These are phyloP conservation scores for Lissocephala sabroskyi DNA, from an alignment of 2,888 invertebrate species.

Conservation along the genomic window DNA sequence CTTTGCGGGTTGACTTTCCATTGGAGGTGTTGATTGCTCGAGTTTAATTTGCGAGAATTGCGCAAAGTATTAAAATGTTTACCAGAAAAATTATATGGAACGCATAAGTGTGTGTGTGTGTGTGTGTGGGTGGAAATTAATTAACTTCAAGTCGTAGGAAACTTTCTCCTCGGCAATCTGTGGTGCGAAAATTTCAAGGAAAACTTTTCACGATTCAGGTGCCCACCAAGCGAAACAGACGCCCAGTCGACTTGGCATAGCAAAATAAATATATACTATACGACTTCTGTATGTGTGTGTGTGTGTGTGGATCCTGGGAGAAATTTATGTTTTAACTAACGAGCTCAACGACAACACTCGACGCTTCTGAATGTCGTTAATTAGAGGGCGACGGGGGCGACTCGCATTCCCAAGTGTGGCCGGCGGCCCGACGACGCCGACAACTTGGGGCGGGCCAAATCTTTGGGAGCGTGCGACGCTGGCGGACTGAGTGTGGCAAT, in stretches of 20 bases:
- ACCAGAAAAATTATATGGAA: conserved; percentile 48
- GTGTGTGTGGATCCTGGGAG: no score
- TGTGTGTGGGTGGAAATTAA: conserved; percentile 43
- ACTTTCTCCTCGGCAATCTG: conserved; percentile 50
- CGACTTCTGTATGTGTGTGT: no score
- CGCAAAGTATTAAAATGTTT: conserved; percentile 62
- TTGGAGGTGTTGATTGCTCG: conserved; percentile 62
- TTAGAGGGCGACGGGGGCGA: conserved; percentile 26
- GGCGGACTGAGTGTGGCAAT: conserved; percentile 48
- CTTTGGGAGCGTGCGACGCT: conserved; percentile 4
- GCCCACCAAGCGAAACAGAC: conserved; percentile 1
- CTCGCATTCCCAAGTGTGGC: not conserved
- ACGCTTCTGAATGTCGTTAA: conserved; percentile 56
- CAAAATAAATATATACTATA: no score
- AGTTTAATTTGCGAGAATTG: conserved; percentile 63
- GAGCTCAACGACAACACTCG: conserved; percentile 63
- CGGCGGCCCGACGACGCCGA: no score
- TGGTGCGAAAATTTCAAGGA: conserved; percentile 60
- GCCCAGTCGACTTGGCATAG: no score
- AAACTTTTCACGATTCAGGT: conserved; percentile 37
- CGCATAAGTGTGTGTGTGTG: not conserved
- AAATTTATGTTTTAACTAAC: conserved; percentile 62
- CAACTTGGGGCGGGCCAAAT: no score
- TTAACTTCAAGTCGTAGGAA: conserved; percentile 40
- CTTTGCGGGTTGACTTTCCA: conserved; percentile 25